phyloP scores from a whole-genome alignment of 2,113 vertebrate species.

The Dromiciops gliroides region DNA sequence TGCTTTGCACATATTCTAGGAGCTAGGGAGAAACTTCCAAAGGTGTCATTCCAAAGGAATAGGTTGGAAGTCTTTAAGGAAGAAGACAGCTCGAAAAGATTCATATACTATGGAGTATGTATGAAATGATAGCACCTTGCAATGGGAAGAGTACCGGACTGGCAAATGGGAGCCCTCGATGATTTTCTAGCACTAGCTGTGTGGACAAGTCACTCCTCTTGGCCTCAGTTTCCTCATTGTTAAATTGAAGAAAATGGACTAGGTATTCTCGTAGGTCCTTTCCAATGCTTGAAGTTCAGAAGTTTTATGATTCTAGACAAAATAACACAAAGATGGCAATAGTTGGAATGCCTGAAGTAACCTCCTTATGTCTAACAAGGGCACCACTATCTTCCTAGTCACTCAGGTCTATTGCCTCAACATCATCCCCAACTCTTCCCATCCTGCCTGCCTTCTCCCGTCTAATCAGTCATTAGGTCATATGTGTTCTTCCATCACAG shows the following conservation, averaged over 20 bases:
- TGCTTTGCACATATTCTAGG: not conserved
- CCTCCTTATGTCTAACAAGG: not conserved
- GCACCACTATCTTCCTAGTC: not conserved
- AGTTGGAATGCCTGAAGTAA: not conserved
- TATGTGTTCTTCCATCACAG: not conserved
- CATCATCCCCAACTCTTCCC: not conserved
- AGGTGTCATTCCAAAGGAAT: not conserved
- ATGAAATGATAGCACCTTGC: not conserved
- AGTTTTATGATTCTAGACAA: not conserved
- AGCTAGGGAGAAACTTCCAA: not conserved
- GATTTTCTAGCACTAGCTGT: not conserved
- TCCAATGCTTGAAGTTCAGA: not conserved
- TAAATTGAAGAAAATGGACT: not conserved
- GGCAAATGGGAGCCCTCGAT: not conserved
- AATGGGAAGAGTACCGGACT: not conserved
- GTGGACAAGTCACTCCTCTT: not conserved
- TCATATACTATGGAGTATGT: not conserved
- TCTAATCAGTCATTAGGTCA: not conserved
- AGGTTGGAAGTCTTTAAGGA: not conserved
- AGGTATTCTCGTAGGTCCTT: not conserved
- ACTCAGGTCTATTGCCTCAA: no score
- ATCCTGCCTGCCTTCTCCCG: not conserved
- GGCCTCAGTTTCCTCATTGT: not conserved
- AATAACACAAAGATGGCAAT: not conserved
- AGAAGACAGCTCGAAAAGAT: not conserved